Evolutionary conservation across 2,888 invertebrate species (phyloP), one percentile per base, ranked within the genome.

Genomic region (Dermolepida albohirtum): DNA sequence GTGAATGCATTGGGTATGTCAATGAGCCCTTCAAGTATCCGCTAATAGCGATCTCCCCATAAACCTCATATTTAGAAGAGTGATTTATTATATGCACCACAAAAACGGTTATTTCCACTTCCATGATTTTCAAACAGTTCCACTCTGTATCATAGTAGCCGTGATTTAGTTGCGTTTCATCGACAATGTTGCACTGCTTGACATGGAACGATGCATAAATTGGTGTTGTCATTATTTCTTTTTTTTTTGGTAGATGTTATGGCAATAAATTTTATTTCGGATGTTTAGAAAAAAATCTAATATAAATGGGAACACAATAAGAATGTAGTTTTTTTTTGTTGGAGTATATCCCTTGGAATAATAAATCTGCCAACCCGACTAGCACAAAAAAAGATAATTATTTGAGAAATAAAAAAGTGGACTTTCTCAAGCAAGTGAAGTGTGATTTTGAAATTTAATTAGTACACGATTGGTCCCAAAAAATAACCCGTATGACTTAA

Each of bases 31-130:
- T 76, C 80, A 82, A 83, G 83, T 82, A 82, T 81, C 81, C 82
- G 81, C 82, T 83, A 83, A 83, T 82, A 82, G 82, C 81, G 78
- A 79, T 78, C 79, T 80, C 79, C 81, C 80, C 81, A 75, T 78
- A 79, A 78, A 77, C 74, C 73, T 68, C 70, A 64, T 73, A 73
- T 74, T 74, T 73, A 72, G 69, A 64, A 69, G 52, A 71, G 71
- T 75, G 75, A 74, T 76, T 75, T 76, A 74, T 74, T 74, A 69
- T 67, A 62, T 62, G 68, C 64, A 66, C 72, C 71, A 73, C 70
- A 74, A 74, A 73, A 73, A 73, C 69, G 70, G 67, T 72, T 71
- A 73, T 71, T 74, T 74, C 71, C 73, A 72, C 70, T 68, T 68
- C 69, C 69, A 57, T 65, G 70, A 65, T 64, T 70, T 63, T 67